These are phyloP conservation scores for Ophthalmolycus amberensis DNA, from an alignment of 2,113 vertebrate genomes.

Conservation along the genomic window DNA sequence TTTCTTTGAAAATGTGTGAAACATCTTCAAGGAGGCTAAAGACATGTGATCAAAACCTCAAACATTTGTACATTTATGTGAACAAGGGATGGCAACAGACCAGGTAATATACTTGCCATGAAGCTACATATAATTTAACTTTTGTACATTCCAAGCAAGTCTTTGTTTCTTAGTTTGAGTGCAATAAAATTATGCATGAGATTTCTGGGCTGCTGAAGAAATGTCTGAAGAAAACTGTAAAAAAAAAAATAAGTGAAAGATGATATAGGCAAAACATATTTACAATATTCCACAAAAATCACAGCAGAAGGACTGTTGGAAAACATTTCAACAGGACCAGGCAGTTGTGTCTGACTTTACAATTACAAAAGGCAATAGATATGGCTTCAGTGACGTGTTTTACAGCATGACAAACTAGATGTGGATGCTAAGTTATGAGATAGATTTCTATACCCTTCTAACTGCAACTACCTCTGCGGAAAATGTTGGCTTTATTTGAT, in stretches of 20 bases:
- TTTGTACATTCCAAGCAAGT: constrained; percentile 36
- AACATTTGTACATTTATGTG: constrained; percentile 17
- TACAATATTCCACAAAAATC: constrained; percentile 69
- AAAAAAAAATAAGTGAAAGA: constrained; percentile 8
- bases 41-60: neutral
- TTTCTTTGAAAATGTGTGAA: neutral
- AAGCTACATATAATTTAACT: constrained; percentile 1
- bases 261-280: constrained; percentile 57
- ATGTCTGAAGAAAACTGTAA: neutral
- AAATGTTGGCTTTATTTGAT: neutral
- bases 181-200: constrained; percentile 8
- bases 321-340: constrained; percentile 36
- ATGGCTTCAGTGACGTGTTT: constrained; percentile 73
- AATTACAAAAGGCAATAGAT: constrained; percentile 46
- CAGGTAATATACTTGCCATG: constrained; percentile 15
- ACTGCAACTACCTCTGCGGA: neutral
- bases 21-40: neutral
- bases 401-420: constrained; percentile 16
- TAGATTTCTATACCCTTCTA: neutral
- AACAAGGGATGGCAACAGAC: neutral
- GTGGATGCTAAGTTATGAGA: constrained; percentile 3
- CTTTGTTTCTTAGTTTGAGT: constrained; percentile 1
- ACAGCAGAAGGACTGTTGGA: constrained; percentile 32
- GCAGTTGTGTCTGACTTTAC: constrained; percentile 26
- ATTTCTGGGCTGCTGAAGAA: neutral